phyloP scores from a whole-genome alignment of 2,797 vertebrate species.

The Falco peregrinus region DNA sequence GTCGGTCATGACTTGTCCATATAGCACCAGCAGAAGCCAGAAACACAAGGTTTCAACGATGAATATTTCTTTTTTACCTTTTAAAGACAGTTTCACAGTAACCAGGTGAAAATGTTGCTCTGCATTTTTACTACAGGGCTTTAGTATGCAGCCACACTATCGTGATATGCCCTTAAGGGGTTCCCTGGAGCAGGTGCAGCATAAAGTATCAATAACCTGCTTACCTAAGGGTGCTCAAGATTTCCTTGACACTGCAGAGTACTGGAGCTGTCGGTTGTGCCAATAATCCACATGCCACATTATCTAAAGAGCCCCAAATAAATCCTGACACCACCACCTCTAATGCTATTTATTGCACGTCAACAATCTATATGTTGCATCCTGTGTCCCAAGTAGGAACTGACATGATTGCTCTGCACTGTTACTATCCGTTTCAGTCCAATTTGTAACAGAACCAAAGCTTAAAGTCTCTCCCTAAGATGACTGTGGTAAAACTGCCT shows the following conservation, averaged over 20 bases:
- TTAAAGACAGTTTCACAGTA: background rate
- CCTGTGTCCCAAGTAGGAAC: background rate
- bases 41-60: background rate
- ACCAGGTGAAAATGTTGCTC: background rate
- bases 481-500: background rate
- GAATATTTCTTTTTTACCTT: background rate
- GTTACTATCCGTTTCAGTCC: background rate
- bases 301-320: background rate
- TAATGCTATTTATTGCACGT: background rate
- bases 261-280: background rate
- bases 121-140: background rate
- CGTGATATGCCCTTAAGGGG: background rate
- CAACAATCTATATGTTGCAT: background rate
- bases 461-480: background rate
- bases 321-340: background rate
- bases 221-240: background rate
- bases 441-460: background rate
- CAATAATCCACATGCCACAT: background rate
- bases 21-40: background rate
- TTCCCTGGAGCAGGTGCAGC: background rate
- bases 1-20: background rate
- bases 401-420: background rate
- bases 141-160: background rate
- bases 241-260: background rate
- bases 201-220: background rate